Percentiles rank a stretch among this genome's conserved stretches.
Evolutionary conservation across 2,797 vertebrate species (phyloP).

Genomic region (Alectoris magna): DNA sequence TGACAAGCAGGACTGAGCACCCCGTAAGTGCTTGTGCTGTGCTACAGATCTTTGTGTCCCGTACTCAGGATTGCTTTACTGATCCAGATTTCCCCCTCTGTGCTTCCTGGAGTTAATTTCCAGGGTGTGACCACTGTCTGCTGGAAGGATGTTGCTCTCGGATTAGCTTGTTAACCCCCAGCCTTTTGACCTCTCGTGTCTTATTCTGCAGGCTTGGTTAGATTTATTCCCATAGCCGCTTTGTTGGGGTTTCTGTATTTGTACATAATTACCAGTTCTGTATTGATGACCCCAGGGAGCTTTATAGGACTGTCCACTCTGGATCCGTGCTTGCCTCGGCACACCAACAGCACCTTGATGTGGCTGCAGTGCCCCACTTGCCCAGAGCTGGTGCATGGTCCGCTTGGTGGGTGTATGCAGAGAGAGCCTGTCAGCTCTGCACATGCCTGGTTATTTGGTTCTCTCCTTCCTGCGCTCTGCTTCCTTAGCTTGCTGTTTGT

Average conservation of each 20-base stretch:
- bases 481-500: constrained; percentile 9
- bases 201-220: not conserved
- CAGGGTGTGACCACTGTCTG: constrained; percentile 65
- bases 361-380: not conserved
- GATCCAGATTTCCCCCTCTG: not conserved
- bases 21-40: not conserved
- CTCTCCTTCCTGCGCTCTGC: not conserved
- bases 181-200: constrained; percentile 61
- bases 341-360: not conserved
- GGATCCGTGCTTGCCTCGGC: not conserved
- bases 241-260: not conserved
- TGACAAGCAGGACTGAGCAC: not conserved
- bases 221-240: constrained; percentile 50
- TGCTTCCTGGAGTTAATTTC: constrained; percentile 53
- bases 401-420: not conserved
- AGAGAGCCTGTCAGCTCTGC: not conserved
- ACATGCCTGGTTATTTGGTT: not conserved
- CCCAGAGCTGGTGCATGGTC: not conserved
- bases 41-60: not conserved
- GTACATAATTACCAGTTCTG: not conserved
- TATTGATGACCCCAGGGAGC: not conserved
- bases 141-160: constrained; percentile 69
- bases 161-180: constrained; percentile 64
- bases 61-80: not conserved
- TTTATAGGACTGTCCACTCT: not conserved